Evolutionary conservation across 2,888 invertebrate genomes (phyloP).

Genomic region (Scaptomyza tumidula): DNA sequence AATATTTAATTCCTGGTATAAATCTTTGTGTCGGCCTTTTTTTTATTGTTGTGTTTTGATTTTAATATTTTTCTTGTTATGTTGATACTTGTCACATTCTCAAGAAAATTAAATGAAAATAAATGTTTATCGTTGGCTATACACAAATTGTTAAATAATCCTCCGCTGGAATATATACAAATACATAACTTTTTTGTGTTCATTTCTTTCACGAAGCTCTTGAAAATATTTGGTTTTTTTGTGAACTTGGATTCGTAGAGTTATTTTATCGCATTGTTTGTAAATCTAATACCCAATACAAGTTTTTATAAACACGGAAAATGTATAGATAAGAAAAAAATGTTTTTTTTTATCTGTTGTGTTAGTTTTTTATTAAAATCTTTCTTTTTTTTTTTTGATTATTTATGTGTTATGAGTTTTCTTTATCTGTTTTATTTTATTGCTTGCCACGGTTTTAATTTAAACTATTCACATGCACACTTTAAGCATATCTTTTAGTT

Average conservation of each 20-base stretch:
- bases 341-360: too few relatives aligned
- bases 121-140: slow-evolving; percentile 5
- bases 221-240: neutral
- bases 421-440: neutral
- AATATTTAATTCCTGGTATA: slow-evolving; percentile 21
- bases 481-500: neutral
- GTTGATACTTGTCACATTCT: slow-evolving; percentile 27
- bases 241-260: neutral
- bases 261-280: slow-evolving; percentile 11
- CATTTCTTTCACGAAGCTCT: neutral
- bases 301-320: slow-evolving; percentile 5
- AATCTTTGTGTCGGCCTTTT: slow-evolving; percentile 14
- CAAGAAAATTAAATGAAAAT: slow-evolving; percentile 5
- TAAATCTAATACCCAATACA: slow-evolving; percentile 5
- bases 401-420: slow-evolving; percentile 3
- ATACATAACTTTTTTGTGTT: neutral
- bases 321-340: neutral
- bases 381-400: too few relatives aligned
- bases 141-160: slow-evolving; percentile 30
- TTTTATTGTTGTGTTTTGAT: slow-evolving; percentile 14
- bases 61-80: slow-evolving; percentile 35
- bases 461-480: neutral
- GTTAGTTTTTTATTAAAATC: neutral
- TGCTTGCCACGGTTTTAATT: neutral
- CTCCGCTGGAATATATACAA: slow-evolving; percentile 1